phyloP scores from a whole-genome alignment of 2,113 vertebrate genomes.

The Arizona elegans region DNA sequence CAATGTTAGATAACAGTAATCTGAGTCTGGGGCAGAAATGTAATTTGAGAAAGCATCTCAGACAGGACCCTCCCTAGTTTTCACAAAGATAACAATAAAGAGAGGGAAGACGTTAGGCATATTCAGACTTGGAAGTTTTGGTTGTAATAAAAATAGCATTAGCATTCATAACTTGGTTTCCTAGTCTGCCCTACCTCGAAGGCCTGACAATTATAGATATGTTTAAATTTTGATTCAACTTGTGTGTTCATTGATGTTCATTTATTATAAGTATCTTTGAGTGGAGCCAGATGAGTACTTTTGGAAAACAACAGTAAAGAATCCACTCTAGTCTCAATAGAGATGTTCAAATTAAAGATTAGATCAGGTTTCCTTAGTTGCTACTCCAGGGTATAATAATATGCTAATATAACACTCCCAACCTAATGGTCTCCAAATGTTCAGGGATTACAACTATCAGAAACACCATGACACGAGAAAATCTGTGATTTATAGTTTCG shows the following conservation, averaged over 20 bases:
- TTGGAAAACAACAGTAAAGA: neutral
- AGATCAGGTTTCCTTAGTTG: neutral
- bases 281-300: neutral
- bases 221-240: neutral
- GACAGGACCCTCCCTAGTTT: neutral
- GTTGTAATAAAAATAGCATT: neutral
- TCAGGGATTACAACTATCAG: neutral
- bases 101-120: neutral
- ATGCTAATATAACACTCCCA: neutral
- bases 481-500: neutral
- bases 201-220: neutral
- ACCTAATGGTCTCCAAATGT: neutral
- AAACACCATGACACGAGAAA: neutral
- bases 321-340: neutral
- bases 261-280: neutral
- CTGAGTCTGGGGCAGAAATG: neutral
- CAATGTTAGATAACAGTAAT: neutral
- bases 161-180: neutral
- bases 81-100: neutral
- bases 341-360: neutral
- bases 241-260: neutral
- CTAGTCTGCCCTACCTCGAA: neutral
- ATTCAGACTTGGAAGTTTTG: neutral
- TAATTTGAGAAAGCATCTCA: neutral
- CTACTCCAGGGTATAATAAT: neutral